These are phyloP conservation scores for Columba janthina DNA, from an alignment of 2,113 vertebrate species.

Conservation along the genomic window DNA sequence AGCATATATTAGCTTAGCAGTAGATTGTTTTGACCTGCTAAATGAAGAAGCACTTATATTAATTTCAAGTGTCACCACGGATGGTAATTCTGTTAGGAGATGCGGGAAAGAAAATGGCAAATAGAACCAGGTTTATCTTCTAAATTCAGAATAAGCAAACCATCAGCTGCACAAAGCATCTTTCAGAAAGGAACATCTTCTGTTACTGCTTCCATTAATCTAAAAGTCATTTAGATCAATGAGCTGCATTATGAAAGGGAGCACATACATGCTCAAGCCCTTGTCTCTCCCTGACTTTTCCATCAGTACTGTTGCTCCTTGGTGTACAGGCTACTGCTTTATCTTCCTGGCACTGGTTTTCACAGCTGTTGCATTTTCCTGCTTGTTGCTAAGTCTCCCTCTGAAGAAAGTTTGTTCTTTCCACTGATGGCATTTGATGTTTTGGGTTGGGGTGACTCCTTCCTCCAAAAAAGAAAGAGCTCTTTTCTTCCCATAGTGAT, in stretches of 20 bases:
- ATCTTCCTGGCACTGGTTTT: not conserved
- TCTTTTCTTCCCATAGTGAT: not conserved
- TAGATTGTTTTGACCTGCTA: not conserved
- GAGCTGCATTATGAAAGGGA: not conserved
- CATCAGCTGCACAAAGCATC: not conserved
- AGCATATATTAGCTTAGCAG: not conserved
- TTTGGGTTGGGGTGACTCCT: not conserved
- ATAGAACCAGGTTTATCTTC: not conserved
- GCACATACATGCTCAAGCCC: not conserved
- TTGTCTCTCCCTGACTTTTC: not conserved
- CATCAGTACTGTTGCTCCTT: not conserved
- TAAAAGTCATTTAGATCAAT: not conserved
- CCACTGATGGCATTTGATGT: not conserved
- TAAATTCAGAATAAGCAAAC: not conserved
- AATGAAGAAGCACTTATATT: not conserved
- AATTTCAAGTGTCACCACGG: not conserved
- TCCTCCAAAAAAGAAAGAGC: not conserved
- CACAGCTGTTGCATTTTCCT: not conserved
- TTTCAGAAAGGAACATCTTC: not conserved
- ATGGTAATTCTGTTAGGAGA: not conserved
- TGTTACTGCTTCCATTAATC: not conserved
- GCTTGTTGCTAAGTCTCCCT: not conserved
- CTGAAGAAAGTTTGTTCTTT: constrained; percentile 2
- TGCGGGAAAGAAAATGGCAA: not conserved
- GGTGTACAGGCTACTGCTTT: not conserved